A percentile compares a stretch with the other conserved stretches of the same genome.
phyloP scores from a whole-genome alignment of 2,888 invertebrate genomes.

The Pegoplata infirma region DNA sequence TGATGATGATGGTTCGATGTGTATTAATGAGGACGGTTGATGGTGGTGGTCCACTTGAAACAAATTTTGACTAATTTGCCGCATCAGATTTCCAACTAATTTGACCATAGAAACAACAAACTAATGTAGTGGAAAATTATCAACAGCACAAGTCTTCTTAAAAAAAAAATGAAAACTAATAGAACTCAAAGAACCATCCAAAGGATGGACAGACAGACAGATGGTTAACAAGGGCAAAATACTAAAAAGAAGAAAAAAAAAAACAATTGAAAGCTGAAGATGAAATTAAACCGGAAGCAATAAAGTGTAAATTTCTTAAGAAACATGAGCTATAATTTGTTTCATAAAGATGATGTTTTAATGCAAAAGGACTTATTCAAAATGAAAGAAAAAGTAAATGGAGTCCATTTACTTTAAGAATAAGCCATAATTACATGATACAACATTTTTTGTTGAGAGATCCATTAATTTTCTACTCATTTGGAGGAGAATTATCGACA shows the following conservation, averaged over 20 bases:
- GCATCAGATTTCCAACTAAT: conserved; percentile 72
- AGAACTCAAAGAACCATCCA: neutral
- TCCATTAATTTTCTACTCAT: neutral
- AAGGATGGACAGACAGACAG: neutral
- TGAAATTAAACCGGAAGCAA: conserved; percentile 42
- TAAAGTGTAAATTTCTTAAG: conserved; percentile 48
- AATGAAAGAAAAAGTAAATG: neutral
- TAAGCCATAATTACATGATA: neutral
- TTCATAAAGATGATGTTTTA: too few species aligned
- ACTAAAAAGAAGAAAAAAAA: too few species aligned
- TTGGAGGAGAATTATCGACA: neutral
- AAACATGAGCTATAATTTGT: conserved; percentile 36
- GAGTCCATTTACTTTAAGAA: neutral
- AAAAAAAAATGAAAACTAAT: neutral
- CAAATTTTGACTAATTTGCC: conserved; percentile 60
- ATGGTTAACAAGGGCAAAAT: neutral
- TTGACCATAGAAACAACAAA: conserved; percentile 43
- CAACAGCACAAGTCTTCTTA: conserved; percentile 22
- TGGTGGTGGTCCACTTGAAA: conserved; percentile 68
- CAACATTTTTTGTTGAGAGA: neutral
- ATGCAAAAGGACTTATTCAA: neutral
- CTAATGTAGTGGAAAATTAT: conserved; percentile 62
- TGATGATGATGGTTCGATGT: neutral
- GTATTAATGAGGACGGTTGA: conserved; percentile 30
- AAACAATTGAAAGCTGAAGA: conserved; percentile 20